These are phyloP conservation scores for Drosophila merina DNA, from an alignment of 2,888 invertebrate genomes.

Conservation along the genomic window DNA sequence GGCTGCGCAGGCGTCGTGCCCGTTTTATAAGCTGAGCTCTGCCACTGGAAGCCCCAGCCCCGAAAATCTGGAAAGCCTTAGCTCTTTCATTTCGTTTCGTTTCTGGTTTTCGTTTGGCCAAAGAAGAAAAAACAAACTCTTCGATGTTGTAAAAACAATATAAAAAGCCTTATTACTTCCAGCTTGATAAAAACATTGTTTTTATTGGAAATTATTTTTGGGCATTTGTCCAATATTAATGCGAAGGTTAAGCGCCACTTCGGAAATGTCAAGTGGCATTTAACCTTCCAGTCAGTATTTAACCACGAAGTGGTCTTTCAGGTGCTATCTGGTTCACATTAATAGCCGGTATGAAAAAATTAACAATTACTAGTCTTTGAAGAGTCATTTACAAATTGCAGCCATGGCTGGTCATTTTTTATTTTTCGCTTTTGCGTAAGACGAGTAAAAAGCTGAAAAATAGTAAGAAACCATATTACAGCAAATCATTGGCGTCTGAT, in stretches of 20 bases:
- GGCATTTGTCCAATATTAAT: conserved; percentile 61
- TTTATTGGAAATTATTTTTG: conserved; percentile 63
- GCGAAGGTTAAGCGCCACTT: conserved; percentile 66
- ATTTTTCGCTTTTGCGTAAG: conserved; percentile 61
- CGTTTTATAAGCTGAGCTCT: conserved; percentile 78
- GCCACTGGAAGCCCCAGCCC: conserved; percentile 64
- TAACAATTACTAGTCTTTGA: conserved; percentile 60
- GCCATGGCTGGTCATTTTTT: conserved; percentile 47
- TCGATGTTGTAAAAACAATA: conserved; percentile 7
- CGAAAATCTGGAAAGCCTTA: conserved; percentile 59
- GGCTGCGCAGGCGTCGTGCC: conserved; percentile 61
- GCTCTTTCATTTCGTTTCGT: conserved; percentile 50
- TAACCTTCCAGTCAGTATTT: conserved; percentile 67
- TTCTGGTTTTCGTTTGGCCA: conserved; percentile 62
- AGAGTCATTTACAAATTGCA: conserved; percentile 62
- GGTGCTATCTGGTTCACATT: conserved; percentile 71
- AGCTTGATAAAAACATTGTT: conserved; percentile 41
- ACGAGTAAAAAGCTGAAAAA: conserved; percentile 5
- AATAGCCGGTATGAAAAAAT: conserved; percentile 62
- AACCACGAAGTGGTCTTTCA: conserved; percentile 57
- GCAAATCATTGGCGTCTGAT: conserved; percentile 13
- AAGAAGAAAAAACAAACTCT: conserved; percentile 9
- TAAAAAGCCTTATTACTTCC: conserved; percentile 31
- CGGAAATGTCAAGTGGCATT: conserved; percentile 75
- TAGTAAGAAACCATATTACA: conserved; percentile 13